Conservation (phyloP, 1,140 invertebrate genomes). For the Daktulosphaira vitifoliae region DNA sequence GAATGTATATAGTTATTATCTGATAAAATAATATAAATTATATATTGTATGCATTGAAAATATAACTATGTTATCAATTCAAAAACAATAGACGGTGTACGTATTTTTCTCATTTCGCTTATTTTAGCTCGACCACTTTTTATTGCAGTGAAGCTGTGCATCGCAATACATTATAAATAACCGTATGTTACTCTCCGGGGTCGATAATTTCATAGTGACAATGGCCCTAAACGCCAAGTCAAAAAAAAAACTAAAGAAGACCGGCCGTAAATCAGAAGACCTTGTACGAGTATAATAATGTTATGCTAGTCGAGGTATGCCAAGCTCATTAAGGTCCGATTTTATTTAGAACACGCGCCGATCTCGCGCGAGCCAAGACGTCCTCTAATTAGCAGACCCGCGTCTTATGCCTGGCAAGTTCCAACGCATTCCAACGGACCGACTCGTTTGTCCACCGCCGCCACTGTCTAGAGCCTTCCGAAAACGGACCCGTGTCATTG, state of each 20-base stretch:
- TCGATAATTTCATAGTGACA: no score
- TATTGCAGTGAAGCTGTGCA: no score
- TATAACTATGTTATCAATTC: slow-evolving; percentile 14
- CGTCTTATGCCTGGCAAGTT: neutral
- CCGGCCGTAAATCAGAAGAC: slow-evolving; percentile 12
- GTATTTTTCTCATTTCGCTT: no score
- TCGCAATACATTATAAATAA: no score
- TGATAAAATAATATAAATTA: no score
- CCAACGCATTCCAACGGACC: neutral
- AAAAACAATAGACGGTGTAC: no score
- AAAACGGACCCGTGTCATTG: neutral
- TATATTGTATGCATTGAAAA: no score
- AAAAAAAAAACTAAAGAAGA: neutral
- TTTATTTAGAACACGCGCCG: slow-evolving; percentile 32
- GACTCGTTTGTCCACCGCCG: slow-evolving; percentile 9
- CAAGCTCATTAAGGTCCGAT: slow-evolving; percentile 25
- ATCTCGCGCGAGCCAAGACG: neutral
- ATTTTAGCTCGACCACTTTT: no score
- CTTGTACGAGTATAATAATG: no score
- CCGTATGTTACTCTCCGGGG: no score
- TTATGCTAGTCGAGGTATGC: slow-evolving; percentile 4
- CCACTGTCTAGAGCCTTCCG: neutral
- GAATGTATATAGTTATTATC: no score
- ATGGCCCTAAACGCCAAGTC: no score
- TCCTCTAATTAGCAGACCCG: slow-evolving; percentile 27